Evolutionary conservation across 2,797 vertebrate species (phyloP).

Genomic region (Syngnathus acus): DNA sequence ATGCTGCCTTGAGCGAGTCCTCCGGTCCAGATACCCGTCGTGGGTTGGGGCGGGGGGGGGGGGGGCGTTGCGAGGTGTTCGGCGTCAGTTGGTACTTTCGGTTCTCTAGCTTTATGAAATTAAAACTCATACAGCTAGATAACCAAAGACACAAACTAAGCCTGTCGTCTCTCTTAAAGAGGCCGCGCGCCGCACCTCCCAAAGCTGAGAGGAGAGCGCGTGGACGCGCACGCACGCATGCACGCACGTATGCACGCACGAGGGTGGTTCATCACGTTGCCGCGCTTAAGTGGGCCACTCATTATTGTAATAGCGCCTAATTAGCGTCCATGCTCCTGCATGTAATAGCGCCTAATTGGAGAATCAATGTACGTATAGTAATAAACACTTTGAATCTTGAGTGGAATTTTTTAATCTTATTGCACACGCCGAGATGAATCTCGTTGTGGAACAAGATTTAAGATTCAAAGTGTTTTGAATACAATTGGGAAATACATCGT

Average conservation of each 20-base stretch:
- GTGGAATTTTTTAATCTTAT: not conserved
- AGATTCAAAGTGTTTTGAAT: no score
- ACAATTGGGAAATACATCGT: no score
- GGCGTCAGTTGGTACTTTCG: slow-evolving; percentile 87
- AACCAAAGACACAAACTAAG: slow-evolving; percentile 97
- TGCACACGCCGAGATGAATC: not conserved
- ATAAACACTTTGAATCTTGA: not conserved
- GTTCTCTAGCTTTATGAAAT: slow-evolving; percentile 99
- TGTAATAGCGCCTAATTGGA: not conserved
- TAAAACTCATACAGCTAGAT: slow-evolving; percentile 99
- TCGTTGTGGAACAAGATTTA: not conserved
- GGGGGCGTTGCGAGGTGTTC: slow-evolving; percentile 61
- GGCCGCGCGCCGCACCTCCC: slow-evolving; percentile 47
- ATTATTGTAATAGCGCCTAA: not conserved
- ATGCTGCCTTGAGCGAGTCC: slow-evolving; percentile 3
- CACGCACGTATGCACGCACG: slow-evolving; percentile 8
- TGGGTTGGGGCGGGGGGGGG: not conserved
- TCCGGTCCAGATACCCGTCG: slow-evolving; percentile 40
- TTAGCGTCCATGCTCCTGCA: no score
- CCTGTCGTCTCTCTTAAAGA: slow-evolving; percentile 75
- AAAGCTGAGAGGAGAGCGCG: slow-evolving; percentile 6
- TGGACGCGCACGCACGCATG: slow-evolving; percentile 14
- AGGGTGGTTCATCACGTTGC: not conserved
- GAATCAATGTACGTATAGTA: not conserved
- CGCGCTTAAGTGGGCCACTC: not conserved